phyloP scores from a whole-genome alignment of 2,888 invertebrate genomes.

The Pheosia gnoma region DNA sequence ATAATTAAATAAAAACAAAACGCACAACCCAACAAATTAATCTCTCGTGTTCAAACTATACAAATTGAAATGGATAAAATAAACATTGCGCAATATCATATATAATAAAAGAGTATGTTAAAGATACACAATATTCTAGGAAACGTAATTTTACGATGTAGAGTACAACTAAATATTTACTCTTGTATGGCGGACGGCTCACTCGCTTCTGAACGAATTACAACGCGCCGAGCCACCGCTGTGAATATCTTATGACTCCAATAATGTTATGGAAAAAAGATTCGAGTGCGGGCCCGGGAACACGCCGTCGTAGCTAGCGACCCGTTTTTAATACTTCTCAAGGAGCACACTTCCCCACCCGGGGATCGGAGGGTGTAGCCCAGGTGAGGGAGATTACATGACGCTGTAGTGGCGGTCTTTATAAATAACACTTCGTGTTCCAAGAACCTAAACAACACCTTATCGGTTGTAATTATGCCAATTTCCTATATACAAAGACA shows the following conservation, averaged over 20 bases:
- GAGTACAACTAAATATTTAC: constrained; percentile 28
- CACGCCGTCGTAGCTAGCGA: constrained; percentile 31
- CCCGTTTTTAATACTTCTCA: constrained; percentile 35
- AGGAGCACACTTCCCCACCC: constrained; percentile 25
- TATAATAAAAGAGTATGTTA: constrained; percentile 13
- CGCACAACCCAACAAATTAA: not conserved
- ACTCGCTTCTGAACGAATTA: constrained; percentile 32
- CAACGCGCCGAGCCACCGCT: not conserved
- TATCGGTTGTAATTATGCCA: constrained; percentile 50
- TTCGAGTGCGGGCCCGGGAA: constrained; percentile 12
- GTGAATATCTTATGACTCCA: constrained; percentile 6
- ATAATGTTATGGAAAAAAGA: constrained; percentile 28
- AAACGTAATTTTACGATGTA: constrained; percentile 26
- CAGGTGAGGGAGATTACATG: constrained; percentile 20
- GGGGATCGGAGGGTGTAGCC: constrained; percentile 19
- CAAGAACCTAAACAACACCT: constrained; percentile 36
- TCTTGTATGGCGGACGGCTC: constrained; percentile 37
- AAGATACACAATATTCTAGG: constrained; percentile 23
- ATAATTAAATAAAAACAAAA: not conserved
- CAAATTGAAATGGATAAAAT: too few species aligned
- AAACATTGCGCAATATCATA: constrained; percentile 18
- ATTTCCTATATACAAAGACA: constrained; percentile 36
- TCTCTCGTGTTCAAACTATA: not conserved
- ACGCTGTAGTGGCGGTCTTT: constrained; percentile 28
- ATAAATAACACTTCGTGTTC: constrained; percentile 49